A percentile compares a stretch with the other conserved stretches of the same genome.
Evolutionary conservation across 1,140 invertebrate genomes (phyloP).

Genomic region (Drosophila kanapiae): DNA sequence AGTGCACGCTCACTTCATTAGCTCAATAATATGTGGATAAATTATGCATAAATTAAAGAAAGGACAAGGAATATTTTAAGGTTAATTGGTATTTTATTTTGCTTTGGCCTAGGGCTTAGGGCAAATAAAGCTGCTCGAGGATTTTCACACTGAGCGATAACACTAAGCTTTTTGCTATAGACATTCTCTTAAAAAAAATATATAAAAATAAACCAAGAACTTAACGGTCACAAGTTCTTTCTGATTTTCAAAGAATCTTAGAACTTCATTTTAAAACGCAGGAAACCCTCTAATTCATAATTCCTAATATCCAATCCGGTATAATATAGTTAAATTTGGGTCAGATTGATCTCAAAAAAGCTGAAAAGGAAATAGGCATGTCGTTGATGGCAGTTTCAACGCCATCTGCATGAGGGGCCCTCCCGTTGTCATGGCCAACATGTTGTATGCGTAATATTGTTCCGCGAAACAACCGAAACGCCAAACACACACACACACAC

Average conservation of each 20-base stretch:
- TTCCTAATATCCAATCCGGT: not conserved
- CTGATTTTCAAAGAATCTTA: not conserved
- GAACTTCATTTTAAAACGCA: too few species aligned
- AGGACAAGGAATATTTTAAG: conserved; percentile 1
- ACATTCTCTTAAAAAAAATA: too few species aligned
- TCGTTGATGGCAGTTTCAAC: conserved; percentile 15
- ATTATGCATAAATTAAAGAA: conserved; percentile 54
- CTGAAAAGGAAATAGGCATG: conserved; percentile 21
- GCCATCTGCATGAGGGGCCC: not conserved
- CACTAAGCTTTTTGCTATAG: too few species aligned
- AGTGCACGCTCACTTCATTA: conserved; percentile 73
- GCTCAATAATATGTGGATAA: conserved; percentile 73
- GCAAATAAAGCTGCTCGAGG: too few species aligned
- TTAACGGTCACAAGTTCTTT: not conserved
- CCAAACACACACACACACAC: conserved; percentile 23
- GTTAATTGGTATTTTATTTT: too few species aligned
- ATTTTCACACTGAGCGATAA: too few species aligned
- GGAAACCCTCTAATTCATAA: not conserved
- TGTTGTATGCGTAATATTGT: conserved; percentile 60
- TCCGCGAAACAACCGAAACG: conserved; percentile 28
- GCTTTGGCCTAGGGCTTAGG: too few species aligned
- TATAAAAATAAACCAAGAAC: not conserved
- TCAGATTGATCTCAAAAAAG: conserved; percentile 16
- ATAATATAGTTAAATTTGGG: conserved; percentile 15
- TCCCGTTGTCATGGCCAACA: conserved; percentile 23